Evolutionary conservation across 2,888 invertebrate genomes (phyloP).

Genomic region (Monochamus alternatus): DNA sequence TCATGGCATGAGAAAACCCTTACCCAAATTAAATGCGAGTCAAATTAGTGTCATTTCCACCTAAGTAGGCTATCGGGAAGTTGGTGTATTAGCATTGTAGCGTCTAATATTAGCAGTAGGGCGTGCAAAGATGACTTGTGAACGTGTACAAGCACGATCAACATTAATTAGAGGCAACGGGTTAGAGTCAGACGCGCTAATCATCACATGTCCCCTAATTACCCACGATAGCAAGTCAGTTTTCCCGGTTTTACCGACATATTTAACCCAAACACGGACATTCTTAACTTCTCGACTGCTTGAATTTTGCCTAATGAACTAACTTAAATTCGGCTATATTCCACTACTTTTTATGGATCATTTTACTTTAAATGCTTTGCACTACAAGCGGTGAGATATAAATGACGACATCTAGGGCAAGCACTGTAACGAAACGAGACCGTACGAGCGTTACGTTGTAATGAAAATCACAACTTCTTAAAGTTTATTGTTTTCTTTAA

Average conservation of each 20-base stretch:
- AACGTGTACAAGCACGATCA: slow-evolving; percentile 48
- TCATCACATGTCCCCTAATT: slow-evolving; percentile 26
- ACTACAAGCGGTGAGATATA: too few relatives aligned
- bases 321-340: too few relatives aligned
- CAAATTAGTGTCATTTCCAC: slow-evolving; percentile 19
- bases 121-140: slow-evolving; percentile 28
- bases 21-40: slow-evolving; percentile 14
- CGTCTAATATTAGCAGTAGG: slow-evolving; percentile 17
- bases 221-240: slow-evolving; percentile 11
- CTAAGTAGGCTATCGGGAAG: slow-evolving; percentile 13
- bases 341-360: too few relatives aligned
- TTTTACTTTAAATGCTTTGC: too few relatives aligned
- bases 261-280: not conserved
- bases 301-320: too few relatives aligned
- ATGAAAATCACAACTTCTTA: too few relatives aligned
- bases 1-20: not conserved
- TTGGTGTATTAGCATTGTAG: slow-evolving; percentile 15
- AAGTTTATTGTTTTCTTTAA: too few relatives aligned
- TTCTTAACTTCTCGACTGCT: too few relatives aligned
- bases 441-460: too few relatives aligned
- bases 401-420: too few relatives aligned
- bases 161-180: slow-evolving; percentile 52
- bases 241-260: not conserved
- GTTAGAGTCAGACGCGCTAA: slow-evolving; percentile 53
- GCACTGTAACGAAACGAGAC: too few relatives aligned